Conservation (phyloP, 2,888 invertebrate genomes). For the Campoletis raptor region DNA sequence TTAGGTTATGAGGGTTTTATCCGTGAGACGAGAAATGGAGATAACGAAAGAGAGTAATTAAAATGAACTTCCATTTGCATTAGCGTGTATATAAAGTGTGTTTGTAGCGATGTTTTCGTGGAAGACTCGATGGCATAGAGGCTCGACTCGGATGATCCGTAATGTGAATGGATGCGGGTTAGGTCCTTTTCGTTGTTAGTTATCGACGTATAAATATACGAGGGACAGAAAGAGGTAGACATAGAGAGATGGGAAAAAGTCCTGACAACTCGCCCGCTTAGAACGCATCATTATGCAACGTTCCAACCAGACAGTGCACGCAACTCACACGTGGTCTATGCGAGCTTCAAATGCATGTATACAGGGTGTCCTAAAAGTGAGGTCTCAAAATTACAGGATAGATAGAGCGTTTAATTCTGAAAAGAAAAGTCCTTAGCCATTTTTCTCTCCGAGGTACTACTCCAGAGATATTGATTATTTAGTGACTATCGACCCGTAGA, state of each 20-base stretch:
- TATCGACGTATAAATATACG: constrained; percentile 10
- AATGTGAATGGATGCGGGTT: neutral
- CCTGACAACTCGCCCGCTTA: constrained; percentile 54
- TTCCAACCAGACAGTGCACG: constrained; percentile 64
- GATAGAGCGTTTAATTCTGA: neutral
- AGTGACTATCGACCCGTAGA: neutral
- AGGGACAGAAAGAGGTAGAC: neutral
- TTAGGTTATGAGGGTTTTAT: constrained; percentile 39
- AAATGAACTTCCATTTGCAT: constrained; percentile 72
- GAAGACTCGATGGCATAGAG: neutral
- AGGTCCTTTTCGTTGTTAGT: constrained; percentile 14
- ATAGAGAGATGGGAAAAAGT: constrained; percentile 5
- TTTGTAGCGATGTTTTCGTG: constrained; percentile 1
- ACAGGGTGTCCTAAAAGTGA: constrained; percentile 1
- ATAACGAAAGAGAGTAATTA: constrained; percentile 70
- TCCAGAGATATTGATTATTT: neutral
- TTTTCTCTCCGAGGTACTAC: neutral
- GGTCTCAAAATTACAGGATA: neutral
- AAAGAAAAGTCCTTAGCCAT: neutral
- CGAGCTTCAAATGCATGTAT: constrained; percentile 3
- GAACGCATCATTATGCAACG: constrained; percentile 73
- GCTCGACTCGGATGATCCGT: neutral
- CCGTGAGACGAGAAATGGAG: constrained; percentile 53
- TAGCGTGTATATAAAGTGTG: neutral
- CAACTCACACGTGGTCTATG: constrained; percentile 65